Evolutionary conservation across 1,140 invertebrate species (phyloP).

Genomic region (Aphaenogaster ashmeadi): DNA sequence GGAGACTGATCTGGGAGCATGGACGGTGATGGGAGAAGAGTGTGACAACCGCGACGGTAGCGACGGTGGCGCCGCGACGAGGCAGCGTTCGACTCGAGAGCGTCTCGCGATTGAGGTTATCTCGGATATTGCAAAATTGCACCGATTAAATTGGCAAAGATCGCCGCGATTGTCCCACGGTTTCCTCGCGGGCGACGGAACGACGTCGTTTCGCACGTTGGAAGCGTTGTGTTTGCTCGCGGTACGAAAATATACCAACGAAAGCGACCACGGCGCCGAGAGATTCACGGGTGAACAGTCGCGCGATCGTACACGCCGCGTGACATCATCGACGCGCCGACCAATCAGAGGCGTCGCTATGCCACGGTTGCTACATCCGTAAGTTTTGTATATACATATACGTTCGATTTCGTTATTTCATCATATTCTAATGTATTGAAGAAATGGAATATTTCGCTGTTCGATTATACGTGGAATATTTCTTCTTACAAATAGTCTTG

Average conservation of each 20-base stretch:
- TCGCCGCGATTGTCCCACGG: neutral
- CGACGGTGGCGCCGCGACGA: constrained; percentile 70
- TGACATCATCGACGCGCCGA: constrained; percentile 74
- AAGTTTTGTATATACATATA: neutral
- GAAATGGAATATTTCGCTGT: neutral
- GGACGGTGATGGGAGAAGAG: neutral
- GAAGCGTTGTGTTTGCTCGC: neutral
- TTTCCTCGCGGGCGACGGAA: neutral
- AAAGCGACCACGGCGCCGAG: constrained; percentile 9
- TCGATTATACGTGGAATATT: neutral
- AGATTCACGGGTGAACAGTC: constrained; percentile 70
- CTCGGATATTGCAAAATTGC: constrained; percentile 21
- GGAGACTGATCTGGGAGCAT: constrained; percentile 72
- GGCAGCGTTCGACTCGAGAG: constrained; percentile 60
- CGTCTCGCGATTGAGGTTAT: constrained; percentile 79
- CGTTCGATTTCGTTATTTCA: neutral
- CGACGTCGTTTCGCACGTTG: neutral
- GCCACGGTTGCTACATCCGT: neutral
- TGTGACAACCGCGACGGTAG: constrained; percentile 42
- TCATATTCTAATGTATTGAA: neutral
- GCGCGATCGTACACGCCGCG: constrained; percentile 74
- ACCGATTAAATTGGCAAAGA: neutral
- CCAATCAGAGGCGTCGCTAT: neutral
- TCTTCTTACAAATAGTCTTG: neutral
- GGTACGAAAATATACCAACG: constrained; percentile 22